phyloP scores from a whole-genome alignment of 1,140 invertebrate genomes.

The Drosophila parvula region DNA sequence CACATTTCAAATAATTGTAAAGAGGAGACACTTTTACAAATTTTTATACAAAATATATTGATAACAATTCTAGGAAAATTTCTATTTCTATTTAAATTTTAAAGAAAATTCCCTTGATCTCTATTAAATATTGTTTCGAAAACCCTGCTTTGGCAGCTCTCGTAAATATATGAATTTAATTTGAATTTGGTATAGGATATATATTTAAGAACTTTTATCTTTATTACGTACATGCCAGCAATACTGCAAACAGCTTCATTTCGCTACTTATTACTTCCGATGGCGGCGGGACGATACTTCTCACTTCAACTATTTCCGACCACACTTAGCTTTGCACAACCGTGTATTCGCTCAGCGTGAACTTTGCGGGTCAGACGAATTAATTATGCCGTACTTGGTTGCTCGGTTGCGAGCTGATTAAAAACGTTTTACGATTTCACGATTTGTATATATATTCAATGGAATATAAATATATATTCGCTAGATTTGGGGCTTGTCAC shows the following conservation, averaged over 20 bases:
- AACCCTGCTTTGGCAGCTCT: too few species aligned
- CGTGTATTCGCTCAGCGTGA: constrained; percentile 54
- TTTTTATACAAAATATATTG: background rate
- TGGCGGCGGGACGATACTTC: constrained; percentile 13
- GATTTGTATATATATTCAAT: constrained; percentile 51
- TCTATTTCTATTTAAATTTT: background rate
- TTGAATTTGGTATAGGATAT: background rate
- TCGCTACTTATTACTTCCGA: constrained; percentile 40
- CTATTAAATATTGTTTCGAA: background rate
- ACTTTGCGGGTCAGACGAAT: constrained; percentile 67
- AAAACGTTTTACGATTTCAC: constrained; percentile 57
- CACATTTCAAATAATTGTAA: background rate
- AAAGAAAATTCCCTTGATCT: background rate
- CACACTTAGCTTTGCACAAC: constrained; percentile 54
- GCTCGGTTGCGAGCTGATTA: constrained; percentile 52
- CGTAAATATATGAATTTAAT: background rate
- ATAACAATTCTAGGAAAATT: background rate
- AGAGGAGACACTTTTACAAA: background rate
- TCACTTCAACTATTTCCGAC: constrained; percentile 36
- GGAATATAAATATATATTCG: constrained; percentile 25
- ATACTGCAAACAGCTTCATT: constrained; percentile 80
- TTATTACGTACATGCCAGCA: constrained; percentile 66
- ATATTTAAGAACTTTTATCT: background rate
- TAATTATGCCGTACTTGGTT: constrained; percentile 55
- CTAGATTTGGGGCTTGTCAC: constrained; percentile 65